A percentile compares a stretch with the other conserved stretches of the same genome.
Evolutionary conservation across 2,113 vertebrate species (phyloP).

Genomic region (Mesitornis unicolor): DNA sequence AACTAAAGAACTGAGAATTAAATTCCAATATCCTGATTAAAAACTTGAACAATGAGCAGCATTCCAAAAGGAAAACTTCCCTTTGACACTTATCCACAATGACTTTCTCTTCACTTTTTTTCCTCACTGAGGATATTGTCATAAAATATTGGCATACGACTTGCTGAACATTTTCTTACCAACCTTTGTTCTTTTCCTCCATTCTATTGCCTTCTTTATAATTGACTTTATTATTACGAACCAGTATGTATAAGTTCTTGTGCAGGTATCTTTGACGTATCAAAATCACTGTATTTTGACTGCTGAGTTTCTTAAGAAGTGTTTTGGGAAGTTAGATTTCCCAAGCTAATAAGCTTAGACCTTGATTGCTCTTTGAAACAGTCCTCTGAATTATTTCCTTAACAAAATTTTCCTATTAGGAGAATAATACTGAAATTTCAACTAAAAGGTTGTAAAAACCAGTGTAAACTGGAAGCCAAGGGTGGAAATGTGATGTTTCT

Average conservation of each 20-base stretch:
- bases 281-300: not conserved
- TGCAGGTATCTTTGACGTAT: not conserved
- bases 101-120: not conserved
- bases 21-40: not conserved
- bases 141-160: not conserved
- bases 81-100: not conserved
- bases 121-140: not conserved
- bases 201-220: not conserved
- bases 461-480: not conserved
- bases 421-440: not conserved
- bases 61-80: not conserved
- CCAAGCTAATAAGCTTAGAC: not conserved
- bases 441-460: not conserved
- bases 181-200: not conserved
- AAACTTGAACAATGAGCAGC: not conserved
- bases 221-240: not conserved
- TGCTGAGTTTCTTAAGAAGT: not conserved
- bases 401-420: not conserved
- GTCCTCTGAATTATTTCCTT: not conserved
- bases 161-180: not conserved
- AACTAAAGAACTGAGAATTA: not conserved
- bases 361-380: not conserved
- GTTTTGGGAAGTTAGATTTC: not conserved
- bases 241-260: not conserved
- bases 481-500: not conserved